Base-by-base conservation (phyloP, 2,797 vertebrate species). In the Pygocentrus nattereri region DNA sequence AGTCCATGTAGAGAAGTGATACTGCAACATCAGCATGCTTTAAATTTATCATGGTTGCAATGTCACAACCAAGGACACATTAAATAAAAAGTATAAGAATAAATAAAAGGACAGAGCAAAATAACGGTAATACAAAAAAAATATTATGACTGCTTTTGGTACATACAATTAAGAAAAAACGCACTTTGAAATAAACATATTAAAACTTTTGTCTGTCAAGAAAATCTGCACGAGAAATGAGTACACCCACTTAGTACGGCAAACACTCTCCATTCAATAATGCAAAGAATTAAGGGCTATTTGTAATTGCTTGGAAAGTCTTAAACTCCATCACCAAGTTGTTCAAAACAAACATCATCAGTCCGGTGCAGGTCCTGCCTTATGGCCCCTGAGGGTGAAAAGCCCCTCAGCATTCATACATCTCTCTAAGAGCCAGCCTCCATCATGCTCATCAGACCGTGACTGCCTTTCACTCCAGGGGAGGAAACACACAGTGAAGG, bases 401-500 rank as follows among this genome's bases (percentile, higher is more conserved):
- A 87, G 71, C 61, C 84, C 69, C 78, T 83, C 72, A 74, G 76
- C 75, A 21, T 84, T 79, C 76, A 85, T 41, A 85, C 75, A 87
- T 76, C 80, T 85, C 72, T 80, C 74, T 74, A 79, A 86, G 79
- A 79, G 75, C 52, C 78, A 65, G 82, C 79, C 86, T 92, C 90
- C 85, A 88, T 87, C 88, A 89, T 91, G 89, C 87, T 89, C 89
- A 92, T 87, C 92, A 91, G 91, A 92, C 86, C 88, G 72, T 90
- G 84, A 89, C 87, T 87, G 88, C 83, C 76, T 74, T 50, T 64
- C 77, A 74, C 89, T 91, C 87, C 86, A 90, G 90, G 87, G 91
- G 89, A 91, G 82, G 80, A 70, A 90, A 89, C 85, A 82, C 84
- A 85, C 85, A 89, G 87, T 82, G 87, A 88, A 87, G 83, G 79